Evolutionary conservation across 2,113 vertebrate genomes (phyloP).

Genomic region (Furnarius figulus): DNA sequence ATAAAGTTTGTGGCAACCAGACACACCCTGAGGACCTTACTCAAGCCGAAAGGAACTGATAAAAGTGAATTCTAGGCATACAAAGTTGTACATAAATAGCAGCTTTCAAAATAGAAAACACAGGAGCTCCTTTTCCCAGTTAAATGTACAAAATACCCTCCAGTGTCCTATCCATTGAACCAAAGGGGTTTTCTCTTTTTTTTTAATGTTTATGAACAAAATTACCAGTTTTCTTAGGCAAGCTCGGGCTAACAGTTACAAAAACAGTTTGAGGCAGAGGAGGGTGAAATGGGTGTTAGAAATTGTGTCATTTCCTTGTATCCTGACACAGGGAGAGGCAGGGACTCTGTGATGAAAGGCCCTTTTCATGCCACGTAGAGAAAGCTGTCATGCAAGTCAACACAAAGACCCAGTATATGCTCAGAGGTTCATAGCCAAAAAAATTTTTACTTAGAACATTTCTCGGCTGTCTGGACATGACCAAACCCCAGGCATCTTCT

Average conservation of each 20-base stretch:
- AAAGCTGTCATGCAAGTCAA: slow-evolving; percentile 22
- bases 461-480: not conserved
- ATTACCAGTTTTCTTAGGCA: not conserved
- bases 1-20: not conserved
- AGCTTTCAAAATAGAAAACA: not conserved
- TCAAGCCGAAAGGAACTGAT: not conserved
- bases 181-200: not conserved
- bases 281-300: not conserved
- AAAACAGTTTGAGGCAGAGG: not conserved
- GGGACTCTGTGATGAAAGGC: slow-evolving; percentile 6
- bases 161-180: not conserved
- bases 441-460: not conserved
- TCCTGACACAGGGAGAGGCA: not conserved
- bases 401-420: slow-evolving; percentile 42
- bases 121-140: slow-evolving; percentile 6
- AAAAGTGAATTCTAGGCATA: not conserved
- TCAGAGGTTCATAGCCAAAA: not conserved
- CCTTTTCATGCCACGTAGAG: slow-evolving; percentile 18
- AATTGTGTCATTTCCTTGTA: not conserved
- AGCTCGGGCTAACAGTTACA: not conserved
- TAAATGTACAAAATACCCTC: not conserved
- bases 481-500: not conserved
- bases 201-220: not conserved
- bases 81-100: not conserved
- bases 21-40: not conserved